Evolutionary conservation across 2,797 vertebrate species (phyloP).

Genomic region (Typhlichthys eigenmanni): DNA sequence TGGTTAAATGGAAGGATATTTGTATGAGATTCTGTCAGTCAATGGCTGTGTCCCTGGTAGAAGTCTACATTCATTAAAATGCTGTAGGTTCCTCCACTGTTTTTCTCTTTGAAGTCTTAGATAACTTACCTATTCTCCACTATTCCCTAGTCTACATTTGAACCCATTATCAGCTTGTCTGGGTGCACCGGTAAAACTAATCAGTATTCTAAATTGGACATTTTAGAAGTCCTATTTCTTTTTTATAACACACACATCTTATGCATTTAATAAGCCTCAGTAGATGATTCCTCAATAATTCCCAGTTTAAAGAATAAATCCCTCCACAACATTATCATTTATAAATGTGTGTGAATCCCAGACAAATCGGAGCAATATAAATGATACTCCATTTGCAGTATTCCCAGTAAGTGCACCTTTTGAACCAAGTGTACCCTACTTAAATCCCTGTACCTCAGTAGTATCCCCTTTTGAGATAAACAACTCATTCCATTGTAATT

Average conservation of each 20-base stretch:
- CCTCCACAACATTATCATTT: slow-evolving; percentile 1
- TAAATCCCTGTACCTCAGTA: not conserved
- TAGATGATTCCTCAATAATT: not conserved
- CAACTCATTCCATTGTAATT: slow-evolving; percentile 10
- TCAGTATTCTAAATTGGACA: not conserved
- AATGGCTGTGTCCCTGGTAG: not conserved
- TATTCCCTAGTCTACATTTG: not conserved
- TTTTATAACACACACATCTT: too few species aligned
- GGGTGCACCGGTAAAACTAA: not conserved
- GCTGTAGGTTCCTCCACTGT: not conserved
- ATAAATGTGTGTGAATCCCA: slow-evolving; percentile 2
- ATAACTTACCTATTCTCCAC: not conserved
- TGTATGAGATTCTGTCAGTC: too few species aligned
- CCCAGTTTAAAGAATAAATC: slow-evolving; percentile 1
- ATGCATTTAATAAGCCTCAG: too few species aligned
- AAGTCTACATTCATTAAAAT: not conserved
- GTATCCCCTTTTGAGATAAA: not conserved
- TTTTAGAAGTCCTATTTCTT: too few species aligned
- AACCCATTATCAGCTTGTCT: not conserved
- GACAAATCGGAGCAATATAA: not conserved
- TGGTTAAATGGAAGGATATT: too few species aligned
- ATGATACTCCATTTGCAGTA: not conserved
- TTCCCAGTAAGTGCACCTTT: slow-evolving; percentile 7
- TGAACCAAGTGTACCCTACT: not conserved
- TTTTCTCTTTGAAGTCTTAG: not conserved